Evolutionary conservation across 37 sponge, comb jelly and placozoan genomes (phyloP).

Genomic region (Oscarella lobularis): DNA sequence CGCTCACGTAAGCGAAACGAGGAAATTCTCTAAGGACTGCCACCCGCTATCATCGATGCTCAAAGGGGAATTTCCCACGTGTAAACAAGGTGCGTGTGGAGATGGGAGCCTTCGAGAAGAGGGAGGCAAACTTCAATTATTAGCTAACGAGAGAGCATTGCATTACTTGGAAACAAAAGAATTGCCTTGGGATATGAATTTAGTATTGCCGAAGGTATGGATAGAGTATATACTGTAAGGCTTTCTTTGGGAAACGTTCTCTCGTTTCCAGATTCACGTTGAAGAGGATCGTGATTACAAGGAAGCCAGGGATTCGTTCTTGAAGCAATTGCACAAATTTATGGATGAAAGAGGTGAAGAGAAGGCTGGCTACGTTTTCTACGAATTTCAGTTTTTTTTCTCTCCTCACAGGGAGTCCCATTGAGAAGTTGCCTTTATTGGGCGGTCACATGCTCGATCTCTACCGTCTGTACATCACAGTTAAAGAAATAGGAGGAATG

Average conservation of each 20-base stretch:
- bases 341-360: not conserved
- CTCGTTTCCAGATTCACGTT: no score
- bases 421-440: conserved; percentile 34
- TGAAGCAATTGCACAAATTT: not conserved
- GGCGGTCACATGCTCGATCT: conserved; percentile 55
- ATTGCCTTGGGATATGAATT: not conserved
- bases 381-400: not conserved
- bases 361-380: not conserved
- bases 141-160: not conserved
- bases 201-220: no score
- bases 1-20: not conserved
- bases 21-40: not conserved
- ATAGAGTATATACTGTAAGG: no score
- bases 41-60: not conserved
- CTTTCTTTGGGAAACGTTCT: no score
- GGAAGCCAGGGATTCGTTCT: not conserved
- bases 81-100: not conserved
- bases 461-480: conserved; percentile 38
- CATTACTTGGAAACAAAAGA: not conserved
- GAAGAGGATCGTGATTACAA: not conserved
- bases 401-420: conserved; percentile 38
- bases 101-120: not conserved
- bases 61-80: not conserved
- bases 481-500: conserved; percentile 74
- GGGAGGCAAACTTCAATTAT: not conserved